phyloP scores from a whole-genome alignment of 53 echinoderm and acorn worm species.

The Pentamera pediparva region DNA sequence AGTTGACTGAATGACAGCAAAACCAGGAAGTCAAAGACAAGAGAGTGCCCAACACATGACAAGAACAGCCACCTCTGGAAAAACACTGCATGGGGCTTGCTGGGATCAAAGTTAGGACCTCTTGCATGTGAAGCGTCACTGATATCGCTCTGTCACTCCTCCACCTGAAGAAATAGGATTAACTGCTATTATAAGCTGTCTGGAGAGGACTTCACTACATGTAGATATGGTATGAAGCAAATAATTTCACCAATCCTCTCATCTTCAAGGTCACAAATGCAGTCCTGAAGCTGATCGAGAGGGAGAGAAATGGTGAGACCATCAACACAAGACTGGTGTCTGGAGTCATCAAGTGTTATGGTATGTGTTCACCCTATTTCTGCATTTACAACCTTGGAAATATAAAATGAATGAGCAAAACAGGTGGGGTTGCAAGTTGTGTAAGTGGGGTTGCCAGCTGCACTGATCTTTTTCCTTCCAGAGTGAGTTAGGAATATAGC shows the following conservation, averaged over 20 bases:
- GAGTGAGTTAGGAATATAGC: not conserved
- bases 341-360: conserved; percentile 96
- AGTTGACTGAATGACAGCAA: too few species aligned
- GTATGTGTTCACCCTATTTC: conserved; percentile 51
- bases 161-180: not conserved
- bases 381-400: too few species aligned
- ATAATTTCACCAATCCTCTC: not conserved
- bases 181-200: not conserved
- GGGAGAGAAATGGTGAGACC: conserved; percentile 87
- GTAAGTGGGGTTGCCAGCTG: not conserved
- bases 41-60: too few species aligned
- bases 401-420: too few species aligned
- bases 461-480: too few species aligned
- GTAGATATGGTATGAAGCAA: not conserved
- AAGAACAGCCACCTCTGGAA: too few species aligned
- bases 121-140: too few species aligned
- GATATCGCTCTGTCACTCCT: not conserved
- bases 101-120: too few species aligned
- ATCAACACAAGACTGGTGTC: conserved; percentile 96
- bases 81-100: too few species aligned
- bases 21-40: too few species aligned
- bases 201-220: not conserved
- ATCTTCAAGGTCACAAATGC: conserved; percentile 84
- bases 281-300: conserved; percentile 88
- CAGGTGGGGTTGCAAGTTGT: too few species aligned